A percentile compares a stretch with the other conserved stretches of the same genome.
phyloP scores from a whole-genome alignment of 1,140 invertebrate genomes.

The Notospermus geniculatus region DNA sequence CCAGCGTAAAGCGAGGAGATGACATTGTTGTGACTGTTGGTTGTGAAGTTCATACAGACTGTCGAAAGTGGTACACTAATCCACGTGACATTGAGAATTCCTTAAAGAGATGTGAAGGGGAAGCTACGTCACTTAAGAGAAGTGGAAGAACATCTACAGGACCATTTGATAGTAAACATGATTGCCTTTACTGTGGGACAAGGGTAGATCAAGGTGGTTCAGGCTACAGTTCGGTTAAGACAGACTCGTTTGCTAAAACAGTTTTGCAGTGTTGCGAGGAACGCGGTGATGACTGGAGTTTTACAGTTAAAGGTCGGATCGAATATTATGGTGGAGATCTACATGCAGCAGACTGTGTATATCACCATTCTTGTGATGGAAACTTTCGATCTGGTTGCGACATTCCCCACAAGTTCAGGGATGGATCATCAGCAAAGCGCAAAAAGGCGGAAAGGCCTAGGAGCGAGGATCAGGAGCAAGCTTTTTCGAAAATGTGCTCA shows the following conservation, averaged over 20 bases:
- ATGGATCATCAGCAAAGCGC: neutral
- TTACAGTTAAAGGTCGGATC: neutral
- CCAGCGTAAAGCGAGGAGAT: neutral
- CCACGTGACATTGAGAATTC: constrained; percentile 2
- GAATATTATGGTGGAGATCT: neutral
- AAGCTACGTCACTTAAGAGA: neutral
- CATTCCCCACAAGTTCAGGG: constrained; percentile 3
- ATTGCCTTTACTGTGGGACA: neutral
- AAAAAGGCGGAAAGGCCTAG: constrained; percentile 15
- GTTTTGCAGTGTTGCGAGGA: constrained; percentile 1
- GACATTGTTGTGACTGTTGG: neutral
- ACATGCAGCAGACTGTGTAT: constrained; percentile 3
- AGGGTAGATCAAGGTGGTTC: neutral
- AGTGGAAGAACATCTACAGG: neutral
- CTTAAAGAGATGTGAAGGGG: neutral
- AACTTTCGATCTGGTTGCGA: neutral
- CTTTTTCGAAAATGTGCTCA: constrained; percentile 10
- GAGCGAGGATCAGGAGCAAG: constrained; percentile 12
- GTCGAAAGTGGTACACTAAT: neutral
- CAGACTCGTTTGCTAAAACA: neutral
- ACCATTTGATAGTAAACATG: neutral
- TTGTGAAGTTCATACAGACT: neutral
- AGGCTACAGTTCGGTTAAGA: neutral
- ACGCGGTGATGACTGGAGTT: neutral
- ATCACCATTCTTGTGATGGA: constrained; percentile 3